Evolutionary conservation across 2,797 vertebrate genomes (phyloP).

Genomic region (Macropodus opercularis): DNA sequence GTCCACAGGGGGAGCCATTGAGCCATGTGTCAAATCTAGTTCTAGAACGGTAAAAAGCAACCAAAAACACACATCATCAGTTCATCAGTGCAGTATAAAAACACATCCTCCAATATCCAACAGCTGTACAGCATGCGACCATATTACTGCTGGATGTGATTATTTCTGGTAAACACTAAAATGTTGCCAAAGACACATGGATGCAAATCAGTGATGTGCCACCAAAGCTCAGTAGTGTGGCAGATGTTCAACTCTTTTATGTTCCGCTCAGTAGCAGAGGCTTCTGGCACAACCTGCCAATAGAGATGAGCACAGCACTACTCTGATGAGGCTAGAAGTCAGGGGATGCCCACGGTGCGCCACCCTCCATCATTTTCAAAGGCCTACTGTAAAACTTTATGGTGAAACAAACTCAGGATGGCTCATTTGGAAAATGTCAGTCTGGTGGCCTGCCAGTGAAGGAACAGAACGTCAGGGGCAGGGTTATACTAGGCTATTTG

Average conservation of each 20-base stretch:
- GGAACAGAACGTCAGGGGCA: slow-evolving; percentile 31
- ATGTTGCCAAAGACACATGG: slow-evolving; percentile 22
- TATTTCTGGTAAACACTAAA: slow-evolving; percentile 43
- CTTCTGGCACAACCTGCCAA: slow-evolving; percentile 32
- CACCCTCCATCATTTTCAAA: slow-evolving; percentile 45
- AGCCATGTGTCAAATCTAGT: slow-evolving; percentile 49
- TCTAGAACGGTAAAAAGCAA: slow-evolving; percentile 5
- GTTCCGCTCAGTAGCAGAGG: slow-evolving; percentile 16
- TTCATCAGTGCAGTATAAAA: slow-evolving; percentile 38
- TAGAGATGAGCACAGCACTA: slow-evolving; percentile 32
- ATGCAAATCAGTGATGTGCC: slow-evolving; percentile 19
- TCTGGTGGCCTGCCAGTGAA: slow-evolving; percentile 29
- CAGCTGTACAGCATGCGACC: slow-evolving; percentile 22
- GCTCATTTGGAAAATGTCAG: slow-evolving; percentile 52
- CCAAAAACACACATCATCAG: slow-evolving; percentile 25
- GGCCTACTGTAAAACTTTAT: slow-evolving; percentile 20
- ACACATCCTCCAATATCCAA: slow-evolving; percentile 26
- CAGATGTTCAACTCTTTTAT: slow-evolving; percentile 55
- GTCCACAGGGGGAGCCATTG: slow-evolving; percentile 76
- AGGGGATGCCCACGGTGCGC: slow-evolving; percentile 29
- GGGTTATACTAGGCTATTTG: slow-evolving; percentile 33
- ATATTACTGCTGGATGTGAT: slow-evolving; percentile 45
- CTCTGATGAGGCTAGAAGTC: slow-evolving; percentile 36
- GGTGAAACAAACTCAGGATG: slow-evolving; percentile 43
- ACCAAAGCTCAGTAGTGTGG: slow-evolving; percentile 25